Base-by-base conservation (phyloP, 2,888 invertebrate species). In the Epistrophe grossulariae region DNA sequence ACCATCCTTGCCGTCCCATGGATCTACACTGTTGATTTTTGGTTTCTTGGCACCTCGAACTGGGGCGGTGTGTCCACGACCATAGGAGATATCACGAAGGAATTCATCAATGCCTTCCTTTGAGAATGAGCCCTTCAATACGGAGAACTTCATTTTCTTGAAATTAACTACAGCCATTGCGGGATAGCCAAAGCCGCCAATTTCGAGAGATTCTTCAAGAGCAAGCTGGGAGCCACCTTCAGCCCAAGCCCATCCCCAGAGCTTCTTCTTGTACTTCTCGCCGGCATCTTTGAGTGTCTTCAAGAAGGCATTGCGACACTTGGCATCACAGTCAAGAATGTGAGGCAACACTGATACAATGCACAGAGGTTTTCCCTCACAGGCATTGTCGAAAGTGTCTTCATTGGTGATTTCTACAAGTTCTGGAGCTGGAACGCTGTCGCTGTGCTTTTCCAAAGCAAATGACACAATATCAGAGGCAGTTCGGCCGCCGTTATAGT, bases 241-340 rank as follows among this genome's bases (percentile, higher is more conserved):
- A 2, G 97, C 93, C 99, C 99, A 99, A 13, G 97, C 94, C 99
- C 99, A 99, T 95, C 98, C 98, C 99, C 99, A 99, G 94, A 96
- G 95, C 93, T 98, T 98, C 93, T 96, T 96, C 94, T 99, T 99
- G 94, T 96, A 99, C 92, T 98, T 98, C 79, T 98, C 98, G 0
- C 96, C 98, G 85, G 98, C 94, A 0, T 94, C 93, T 17, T 94
- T 94, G 6, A 99, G 94, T 2, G 95, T 95, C 45, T 94, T 92
- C 68, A 99, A 91, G 93, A 98, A 99, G n/a, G 95, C 94, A 92
- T 97, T 97, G 80, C 99, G 95, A 92, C 99, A 99, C 52, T 96
- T 94, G 0, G 98, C 96, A 92, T 98, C 96, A 92, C 99, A 99
- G 93, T 99, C 99, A 48, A 99, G 95, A 90, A 99, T 98, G 92